Evolutionary conservation across 2,797 vertebrate species (phyloP), one percentile per base, ranked within the genome.

Genomic region (Liasis olivaceus): DNA sequence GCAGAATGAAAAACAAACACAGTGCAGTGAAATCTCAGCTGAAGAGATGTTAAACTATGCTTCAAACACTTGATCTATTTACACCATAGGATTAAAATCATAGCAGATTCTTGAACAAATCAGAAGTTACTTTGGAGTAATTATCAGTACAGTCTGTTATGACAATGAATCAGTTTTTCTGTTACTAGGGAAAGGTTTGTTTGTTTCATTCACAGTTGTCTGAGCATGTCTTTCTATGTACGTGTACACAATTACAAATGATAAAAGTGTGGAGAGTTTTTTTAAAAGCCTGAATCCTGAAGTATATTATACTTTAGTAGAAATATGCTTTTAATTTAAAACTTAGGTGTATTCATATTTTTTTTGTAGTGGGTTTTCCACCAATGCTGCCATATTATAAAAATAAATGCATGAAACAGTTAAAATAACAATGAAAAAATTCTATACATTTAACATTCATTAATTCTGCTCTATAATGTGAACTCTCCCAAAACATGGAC

Each of bases 151-250:
- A 88, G 36, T 31, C 26, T 72, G 63, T 51, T 69, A 62, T 42
- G 59, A 28, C 22, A 87, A 51, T 59, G 69, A 88, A 88, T 84
- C 92, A 63, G 42, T 87, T 58, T 20, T n/a, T 72, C 26, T 2
- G 66, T 93, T 11, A 84, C 92, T 90, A 93, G 56, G 92, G 89
- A 84, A 93, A 47, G 66, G n/a, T 64, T 66, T 91, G 89, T 93
- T 90, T 93, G 60, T 90, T 91, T 64, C 36, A 58, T 84, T 91
- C 51, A 90, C 60, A 91, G 89, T 91, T 93, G 92, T n/a, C 86
- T 91, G 89, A 88, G 84, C 92, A 88, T 51, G 92, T 85, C 51
- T 90, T 88, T 93, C 36, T 26, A 36, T 47, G 47, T 17, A 90
- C 14, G 26, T 58, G 42, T 69, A 84, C 64, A 66, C 59, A 84